Evolutionary conservation across 2,113 vertebrate genomes (phyloP).

Genomic region (Clinocottus analis): DNA sequence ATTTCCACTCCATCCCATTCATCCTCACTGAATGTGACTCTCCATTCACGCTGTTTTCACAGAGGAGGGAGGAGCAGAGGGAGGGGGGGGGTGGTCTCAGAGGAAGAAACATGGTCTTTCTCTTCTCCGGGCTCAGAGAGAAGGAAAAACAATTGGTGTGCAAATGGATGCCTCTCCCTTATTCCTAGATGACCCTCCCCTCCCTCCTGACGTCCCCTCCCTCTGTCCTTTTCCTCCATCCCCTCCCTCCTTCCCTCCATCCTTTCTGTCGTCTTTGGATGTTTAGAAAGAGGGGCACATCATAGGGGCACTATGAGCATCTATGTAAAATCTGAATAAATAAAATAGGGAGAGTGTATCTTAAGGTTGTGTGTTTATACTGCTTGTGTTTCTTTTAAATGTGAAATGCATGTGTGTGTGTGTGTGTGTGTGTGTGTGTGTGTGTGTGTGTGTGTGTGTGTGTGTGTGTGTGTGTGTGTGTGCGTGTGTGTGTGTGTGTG

Average conservation of each 20-base stretch:
- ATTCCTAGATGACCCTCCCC: constrained; percentile 73
- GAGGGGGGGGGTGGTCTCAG: constrained; percentile 61
- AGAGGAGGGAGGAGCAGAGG: constrained; percentile 66
- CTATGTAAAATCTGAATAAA: constrained; percentile 63
- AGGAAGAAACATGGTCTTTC: constrained; percentile 80
- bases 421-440: constrained; percentile 15
- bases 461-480: background rate
- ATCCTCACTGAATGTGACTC: constrained; percentile 78
- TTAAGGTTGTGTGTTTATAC: constrained; percentile 59
- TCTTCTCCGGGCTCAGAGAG: constrained; percentile 78
- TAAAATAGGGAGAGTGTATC: constrained; percentile 53
- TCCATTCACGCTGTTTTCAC: constrained; percentile 83
- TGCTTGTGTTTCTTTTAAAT: constrained; percentile 19
- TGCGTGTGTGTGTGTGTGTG: constrained; percentile 36
- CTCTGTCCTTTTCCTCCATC: constrained; percentile 39
- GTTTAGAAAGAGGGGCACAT: constrained; percentile 51
- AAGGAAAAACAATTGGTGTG: constrained; percentile 86
- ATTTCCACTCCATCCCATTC: constrained; percentile 81
- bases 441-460: constrained; percentile 4
- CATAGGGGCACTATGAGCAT: constrained; percentile 32
- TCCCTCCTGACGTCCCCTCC: constrained; percentile 33
- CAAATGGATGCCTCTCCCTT: constrained; percentile 82
- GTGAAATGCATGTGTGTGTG: background rate
- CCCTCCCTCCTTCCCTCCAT: constrained; percentile 46
- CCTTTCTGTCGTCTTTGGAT: constrained; percentile 49